Base-by-base conservation (phyloP, 2,797 vertebrate species). In the Microctenopoma lineatum region DNA sequence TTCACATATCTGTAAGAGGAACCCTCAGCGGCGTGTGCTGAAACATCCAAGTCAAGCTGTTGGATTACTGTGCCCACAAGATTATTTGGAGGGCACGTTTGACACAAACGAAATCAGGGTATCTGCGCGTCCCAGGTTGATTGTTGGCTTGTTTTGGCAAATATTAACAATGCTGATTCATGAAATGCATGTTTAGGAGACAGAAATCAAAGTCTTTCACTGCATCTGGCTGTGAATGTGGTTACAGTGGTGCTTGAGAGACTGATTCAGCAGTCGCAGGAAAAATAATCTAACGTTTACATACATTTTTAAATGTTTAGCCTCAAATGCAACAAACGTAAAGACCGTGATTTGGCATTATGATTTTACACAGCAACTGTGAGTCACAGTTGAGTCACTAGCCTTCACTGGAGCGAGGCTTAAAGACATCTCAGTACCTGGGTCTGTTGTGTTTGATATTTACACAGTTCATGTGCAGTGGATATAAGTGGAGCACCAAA, bases 371-470 rank as follows among this genome's bases (percentile, higher is more conserved):
- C 14, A 36, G 47, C 48, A 67, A 52, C 15, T 39, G 21, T 21
- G 54, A 54, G 54, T 59, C 38, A 60, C 59, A 68, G 42, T 25
- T 48, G 12, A 59, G 47, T 70, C 62, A 59, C 27, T n/a, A 59
- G 21, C n/a, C 42, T 46, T 48, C 42, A 51, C 38, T 45, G 38
- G 13, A 38, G 15, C 9, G 36, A 29, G 26, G 5, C 11, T 16
- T 41, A 14, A 12, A 16, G 1, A 0, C 14, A 34, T n/a, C 4
- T 3, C 5, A 46, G 29, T 46, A n/a, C 5, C 13, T 18, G 4
- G 26, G 12, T 68, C 27, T 25, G 25, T 52, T 53, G 21, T 64
- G 29, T 34, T 26, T 72, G 36, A 18, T 50, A 32, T 21, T 56
- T 55, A 16, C 13, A 50, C 44, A 55, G 32, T 7, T 54, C 32